These are phyloP conservation scores for Epinotia bilunana DNA, from an alignment of 2,888 invertebrate genomes.

Conservation along the genomic window DNA sequence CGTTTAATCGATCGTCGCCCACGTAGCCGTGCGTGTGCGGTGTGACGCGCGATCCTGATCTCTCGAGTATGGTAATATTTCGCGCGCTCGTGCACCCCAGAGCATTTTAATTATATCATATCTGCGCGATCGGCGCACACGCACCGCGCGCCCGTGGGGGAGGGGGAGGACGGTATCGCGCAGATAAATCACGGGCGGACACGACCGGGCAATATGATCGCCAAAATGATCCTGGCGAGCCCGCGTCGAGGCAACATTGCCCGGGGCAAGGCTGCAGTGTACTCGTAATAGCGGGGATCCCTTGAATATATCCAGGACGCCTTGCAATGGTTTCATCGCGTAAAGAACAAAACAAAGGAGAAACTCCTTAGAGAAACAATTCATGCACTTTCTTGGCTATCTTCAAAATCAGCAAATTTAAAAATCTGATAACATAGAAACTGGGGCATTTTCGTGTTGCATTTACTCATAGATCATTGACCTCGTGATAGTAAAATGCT, in stretches of 20 bases:
- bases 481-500: constrained; percentile 9
- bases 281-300: constrained; percentile 21
- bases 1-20: constrained; percentile 48
- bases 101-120: constrained; percentile 76
- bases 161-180: constrained; percentile 38
- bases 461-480: neutral
- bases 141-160: constrained; percentile 34
- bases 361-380: neutral
- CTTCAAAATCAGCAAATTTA: neutral
- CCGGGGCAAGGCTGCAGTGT: constrained; percentile 44
- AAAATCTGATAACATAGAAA: neutral
- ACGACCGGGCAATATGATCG: constrained; percentile 43
- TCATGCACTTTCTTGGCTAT: neutral
- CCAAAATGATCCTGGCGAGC: constrained; percentile 47
- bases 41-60: constrained; percentile 52
- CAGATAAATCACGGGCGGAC: constrained; percentile 52
- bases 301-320: neutral
- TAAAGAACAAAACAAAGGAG: neutral
- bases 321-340: neutral
- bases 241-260: constrained; percentile 44
- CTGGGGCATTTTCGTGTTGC: neutral
- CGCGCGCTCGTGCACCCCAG: constrained; percentile 71
- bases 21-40: constrained; percentile 47
- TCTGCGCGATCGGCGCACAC: constrained; percentile 61
- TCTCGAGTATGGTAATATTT: constrained; percentile 75